Base-by-base conservation (phyloP, 2,797 vertebrate genomes). In the Melanogrammus aeglefinus region DNA sequence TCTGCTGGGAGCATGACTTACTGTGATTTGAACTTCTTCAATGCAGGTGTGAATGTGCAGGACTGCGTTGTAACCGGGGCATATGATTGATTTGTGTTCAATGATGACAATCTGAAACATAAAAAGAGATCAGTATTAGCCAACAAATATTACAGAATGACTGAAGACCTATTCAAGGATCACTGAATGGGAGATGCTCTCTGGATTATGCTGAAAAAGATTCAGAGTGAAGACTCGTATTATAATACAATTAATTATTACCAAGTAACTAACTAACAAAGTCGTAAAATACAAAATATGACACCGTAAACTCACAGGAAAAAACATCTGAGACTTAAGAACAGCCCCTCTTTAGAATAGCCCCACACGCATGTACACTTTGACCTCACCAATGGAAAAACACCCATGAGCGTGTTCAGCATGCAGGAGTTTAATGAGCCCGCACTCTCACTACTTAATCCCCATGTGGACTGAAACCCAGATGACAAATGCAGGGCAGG, bases 31-130 rank as follows among this genome's bases (percentile, higher is more conserved):
- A 72, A 99, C 97, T 94, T 99, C 98, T 93, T 99, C 97, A 77
- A 98, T 99, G 93, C 97, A 99, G 88, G 97, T 99, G 87, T 99
- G 98, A 89, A 99, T 98, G 92, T 99, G 98, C 86, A 99, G 95
- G 86, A 99, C 98, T 81, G 98, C 98, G 84, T 99, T 99, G 88
- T 99, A 99, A 89, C 98, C 98, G 69, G 98, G 98, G 92, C 98
- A 99, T 89, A 99, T 99, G 93, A 99, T 99, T 86, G 98, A 99
- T 91, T 99, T 99, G 95, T 99, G 98, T 94, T 99, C 98, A 88
- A 99, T 99, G 92, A 99, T 99, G 90, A 99, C 97, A 86, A 99
- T 99, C 97, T 99, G 92, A 81, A 93, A 94, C 9, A 21, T 75
- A 79, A 39, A 8, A 8, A 44, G 6, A 63, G 21, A 9, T 8